Conservation (phyloP, 2,888 invertebrate species). For the Mycalesis mineus region DNA sequence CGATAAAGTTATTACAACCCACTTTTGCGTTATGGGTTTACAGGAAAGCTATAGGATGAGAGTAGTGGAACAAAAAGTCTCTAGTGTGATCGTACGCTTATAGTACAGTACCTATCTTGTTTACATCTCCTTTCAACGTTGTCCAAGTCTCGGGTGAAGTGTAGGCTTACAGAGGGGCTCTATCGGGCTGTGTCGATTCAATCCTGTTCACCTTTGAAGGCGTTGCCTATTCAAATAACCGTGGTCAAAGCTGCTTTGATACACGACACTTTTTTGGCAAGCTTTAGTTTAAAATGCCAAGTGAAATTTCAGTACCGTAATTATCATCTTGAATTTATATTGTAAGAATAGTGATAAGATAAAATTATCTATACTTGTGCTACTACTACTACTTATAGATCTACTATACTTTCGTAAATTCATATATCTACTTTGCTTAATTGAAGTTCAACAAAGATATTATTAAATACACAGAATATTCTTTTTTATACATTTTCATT, state of each 20-base stretch:
- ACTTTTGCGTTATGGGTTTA: neutral
- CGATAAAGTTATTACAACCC: no score
- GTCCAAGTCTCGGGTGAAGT: conserved; percentile 6
- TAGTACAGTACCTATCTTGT: conserved; percentile 9
- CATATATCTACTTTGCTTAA: no score
- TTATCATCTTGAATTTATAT: no score
- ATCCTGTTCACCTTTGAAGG: conserved; percentile 14
- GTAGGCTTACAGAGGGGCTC: conserved; percentile 9
- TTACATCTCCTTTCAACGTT: conserved; percentile 15
- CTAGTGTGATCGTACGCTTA: neutral
- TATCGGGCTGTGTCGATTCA: conserved; percentile 8
- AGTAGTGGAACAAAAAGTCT: neutral
- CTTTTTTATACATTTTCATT: no score
- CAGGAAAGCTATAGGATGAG: neutral
- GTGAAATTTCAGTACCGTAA: no score
- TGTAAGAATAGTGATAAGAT: no score
- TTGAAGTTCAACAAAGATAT: no score
- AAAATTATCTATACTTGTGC: no score
- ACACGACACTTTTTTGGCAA: conserved; percentile 4
- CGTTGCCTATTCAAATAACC: conserved; percentile 6
- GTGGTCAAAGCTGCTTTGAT: conserved; percentile 5
- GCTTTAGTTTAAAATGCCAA: neutral
- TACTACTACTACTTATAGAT: no score
- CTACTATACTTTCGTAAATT: no score
- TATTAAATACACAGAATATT: no score